A percentile compares a stretch with the other conserved stretches of the same genome.
phyloP scores from a whole-genome alignment of 2,888 invertebrate species.

The Pterobdella sp. region DNA sequence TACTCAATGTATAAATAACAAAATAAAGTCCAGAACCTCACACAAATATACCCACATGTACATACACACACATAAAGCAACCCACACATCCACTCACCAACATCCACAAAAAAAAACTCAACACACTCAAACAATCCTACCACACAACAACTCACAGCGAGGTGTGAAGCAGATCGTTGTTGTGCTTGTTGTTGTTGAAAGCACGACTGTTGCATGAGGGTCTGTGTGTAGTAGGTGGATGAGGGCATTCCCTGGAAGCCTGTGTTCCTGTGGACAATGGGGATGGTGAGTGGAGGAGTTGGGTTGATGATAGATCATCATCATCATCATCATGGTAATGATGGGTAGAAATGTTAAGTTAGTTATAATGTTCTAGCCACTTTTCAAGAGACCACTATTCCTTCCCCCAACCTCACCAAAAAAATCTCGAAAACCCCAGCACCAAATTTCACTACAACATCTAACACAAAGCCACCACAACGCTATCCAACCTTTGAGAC shows the following conservation, averaged over 20 bases:
- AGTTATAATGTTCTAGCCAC: neutral
- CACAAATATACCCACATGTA: too few relatives aligned
- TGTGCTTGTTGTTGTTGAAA: slow-evolving; percentile 25
- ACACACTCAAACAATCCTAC: neutral
- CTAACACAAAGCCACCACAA: neutral
- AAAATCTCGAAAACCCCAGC: neutral
- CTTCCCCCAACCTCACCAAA: neutral
- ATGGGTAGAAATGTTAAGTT: neutral
- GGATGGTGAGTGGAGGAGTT: neutral
- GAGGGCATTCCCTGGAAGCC: slow-evolving; percentile 21
- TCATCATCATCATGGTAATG: neutral
- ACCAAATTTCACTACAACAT: neutral
- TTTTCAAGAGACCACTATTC: neutral
- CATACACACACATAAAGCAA: too few relatives aligned
- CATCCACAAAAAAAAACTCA: neutral
- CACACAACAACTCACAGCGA: slow-evolving; percentile 14
- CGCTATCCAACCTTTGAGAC: slow-evolving; percentile 54
- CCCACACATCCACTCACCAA: too few relatives aligned
- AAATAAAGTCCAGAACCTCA: neutral
- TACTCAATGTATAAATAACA: neutral
- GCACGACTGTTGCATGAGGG: slow-evolving; percentile 25
- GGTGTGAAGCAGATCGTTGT: slow-evolving; percentile 17
- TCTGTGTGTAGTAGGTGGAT: slow-evolving; percentile 23
- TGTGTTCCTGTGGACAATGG: slow-evolving; percentile 13
- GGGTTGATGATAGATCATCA: too few relatives aligned